Base-by-base conservation (phyloP, 2,888 invertebrate genomes). In the Drosophila percnosoma region DNA sequence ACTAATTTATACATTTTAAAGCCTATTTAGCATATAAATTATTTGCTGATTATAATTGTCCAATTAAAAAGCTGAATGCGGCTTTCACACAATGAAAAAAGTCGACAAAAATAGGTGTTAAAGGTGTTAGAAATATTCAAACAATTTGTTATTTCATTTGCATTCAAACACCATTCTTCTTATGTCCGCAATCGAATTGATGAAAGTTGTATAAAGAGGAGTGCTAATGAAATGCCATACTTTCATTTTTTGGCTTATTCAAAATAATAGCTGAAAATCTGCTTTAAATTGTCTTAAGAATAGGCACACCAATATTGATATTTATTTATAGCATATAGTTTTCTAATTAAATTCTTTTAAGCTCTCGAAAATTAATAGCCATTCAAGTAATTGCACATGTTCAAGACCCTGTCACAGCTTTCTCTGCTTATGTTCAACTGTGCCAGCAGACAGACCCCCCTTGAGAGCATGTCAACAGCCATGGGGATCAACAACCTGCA, bases 21-120 rank as follows among this genome's bases (percentile, higher is more conserved):
- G 68, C 78, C 72, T 79, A 78, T 75, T 89, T 78, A 75, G 75
- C 89, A 89, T 77, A 82, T 72, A 80, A 86, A 87, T 87, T 80
- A 84, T 65, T 69, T 80, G 68, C 51, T 73, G 78, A 89, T 80
- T 78, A 84, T 82, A 88, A 89, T 87, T 78, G 82, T 75, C 68
- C 81, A 80, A 90, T 84, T 89, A 80, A 88, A 78, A 73, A 65
- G 66, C 45, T 51, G 34, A 70, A 40, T 38, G 48, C 36, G 33
- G 8, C 36, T 45, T 51, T 51, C 53, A 40, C 62, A 60, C 53
- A 58, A 45, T 52, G 18, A 15, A 42, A 36, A 27, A n/a, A n/a
- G 45, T 48, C 8, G 54, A 52, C 33, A 15, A 36, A 40, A 73
- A 65, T 4, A 63, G 18, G 36, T 48, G 49, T 40, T 60, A 45